phyloP scores from a whole-genome alignment of 2,113 vertebrate genomes.

The Phaethon lepturus region DNA sequence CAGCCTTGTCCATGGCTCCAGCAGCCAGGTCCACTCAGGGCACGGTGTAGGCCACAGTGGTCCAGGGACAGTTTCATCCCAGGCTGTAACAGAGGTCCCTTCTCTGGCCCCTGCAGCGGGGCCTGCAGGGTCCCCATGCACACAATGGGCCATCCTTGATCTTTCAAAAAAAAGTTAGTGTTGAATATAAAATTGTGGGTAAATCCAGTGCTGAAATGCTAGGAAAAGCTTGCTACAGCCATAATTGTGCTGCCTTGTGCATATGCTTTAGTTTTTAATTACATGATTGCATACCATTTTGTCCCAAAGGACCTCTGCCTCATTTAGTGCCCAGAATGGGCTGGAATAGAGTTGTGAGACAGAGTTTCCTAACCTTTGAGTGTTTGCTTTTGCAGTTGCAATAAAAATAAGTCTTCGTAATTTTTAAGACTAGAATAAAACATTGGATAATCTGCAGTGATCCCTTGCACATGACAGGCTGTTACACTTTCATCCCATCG shows the following conservation, averaged over 20 bases:
- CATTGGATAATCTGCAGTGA: background rate
- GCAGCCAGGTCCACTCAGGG: background rate
- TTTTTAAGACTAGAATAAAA: background rate
- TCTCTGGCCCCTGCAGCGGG: no score
- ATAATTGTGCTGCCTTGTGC: fast-evolving
- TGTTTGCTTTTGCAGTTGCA: background rate
- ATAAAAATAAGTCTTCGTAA: fast-evolving
- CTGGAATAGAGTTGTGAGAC: fast-evolving
- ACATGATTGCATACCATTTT: background rate
- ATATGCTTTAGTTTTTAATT: background rate
- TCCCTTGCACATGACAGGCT: background rate
- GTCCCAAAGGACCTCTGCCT: background rate
- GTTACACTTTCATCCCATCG: background rate
- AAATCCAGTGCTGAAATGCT: background rate
- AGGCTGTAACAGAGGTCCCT: background rate
- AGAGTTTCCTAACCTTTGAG: background rate
- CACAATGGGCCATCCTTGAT: fast-evolving
- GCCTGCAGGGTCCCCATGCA: fast-evolving
- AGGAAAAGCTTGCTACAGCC: background rate
- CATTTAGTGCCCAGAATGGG: background rate
- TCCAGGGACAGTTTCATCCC: fast-evolving
- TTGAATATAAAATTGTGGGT: background rate
- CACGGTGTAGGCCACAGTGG: fast-evolving
- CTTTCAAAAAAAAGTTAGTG: background rate
- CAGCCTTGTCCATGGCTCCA: fast-evolving